A percentile compares a stretch with the other conserved stretches of the same genome.
These are phyloP conservation scores for Therioaphis trifolii DNA, from an alignment of 2,888 invertebrate species.

Conservation along the genomic window DNA sequence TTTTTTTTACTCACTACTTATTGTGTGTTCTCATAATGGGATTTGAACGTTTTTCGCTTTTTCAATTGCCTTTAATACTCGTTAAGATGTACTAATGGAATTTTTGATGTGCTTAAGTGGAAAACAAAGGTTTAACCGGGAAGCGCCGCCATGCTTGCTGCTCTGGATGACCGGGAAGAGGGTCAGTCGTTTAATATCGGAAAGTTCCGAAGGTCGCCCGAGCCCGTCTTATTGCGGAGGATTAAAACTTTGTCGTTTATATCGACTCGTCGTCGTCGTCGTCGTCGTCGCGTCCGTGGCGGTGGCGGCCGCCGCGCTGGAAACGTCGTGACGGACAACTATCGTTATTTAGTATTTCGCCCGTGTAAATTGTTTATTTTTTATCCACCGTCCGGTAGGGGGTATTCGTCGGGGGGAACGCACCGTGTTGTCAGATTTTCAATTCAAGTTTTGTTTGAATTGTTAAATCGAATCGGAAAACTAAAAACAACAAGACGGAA, in stretches of 20 bases:
- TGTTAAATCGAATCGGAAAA: conserved; percentile 39
- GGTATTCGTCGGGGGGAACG: not conserved
- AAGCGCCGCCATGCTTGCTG: not conserved
- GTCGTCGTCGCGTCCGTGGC: not conserved
- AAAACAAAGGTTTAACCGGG: conserved; percentile 51
- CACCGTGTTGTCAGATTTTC: not conserved
- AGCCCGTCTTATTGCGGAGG: conserved; percentile 11
- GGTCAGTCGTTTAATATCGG: conserved; percentile 42
- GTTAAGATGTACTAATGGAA: conserved; percentile 60
- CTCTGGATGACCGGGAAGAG: conserved; percentile 15
- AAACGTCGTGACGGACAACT: conserved; percentile 11
- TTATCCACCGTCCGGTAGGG: not conserved
- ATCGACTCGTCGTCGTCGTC: conserved; percentile 2
- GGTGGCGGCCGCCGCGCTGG: not conserved
- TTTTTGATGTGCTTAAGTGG: conserved; percentile 53
- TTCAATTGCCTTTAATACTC: conserved; percentile 48
- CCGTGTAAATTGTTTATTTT: conserved; percentile 9
- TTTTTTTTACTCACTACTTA: conserved; percentile 14
- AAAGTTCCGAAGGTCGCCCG: conserved; percentile 32
- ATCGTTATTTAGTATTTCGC: conserved; percentile 27
- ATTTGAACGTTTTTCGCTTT: conserved; percentile 51
- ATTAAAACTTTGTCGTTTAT: conserved; percentile 50
- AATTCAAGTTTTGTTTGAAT: conserved; percentile 43
- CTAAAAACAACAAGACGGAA: not conserved
- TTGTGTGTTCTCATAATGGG: conserved; percentile 37